Evolutionary conservation across 2,888 invertebrate genomes (phyloP).

Genomic region (Tiliacea aurago): DNA sequence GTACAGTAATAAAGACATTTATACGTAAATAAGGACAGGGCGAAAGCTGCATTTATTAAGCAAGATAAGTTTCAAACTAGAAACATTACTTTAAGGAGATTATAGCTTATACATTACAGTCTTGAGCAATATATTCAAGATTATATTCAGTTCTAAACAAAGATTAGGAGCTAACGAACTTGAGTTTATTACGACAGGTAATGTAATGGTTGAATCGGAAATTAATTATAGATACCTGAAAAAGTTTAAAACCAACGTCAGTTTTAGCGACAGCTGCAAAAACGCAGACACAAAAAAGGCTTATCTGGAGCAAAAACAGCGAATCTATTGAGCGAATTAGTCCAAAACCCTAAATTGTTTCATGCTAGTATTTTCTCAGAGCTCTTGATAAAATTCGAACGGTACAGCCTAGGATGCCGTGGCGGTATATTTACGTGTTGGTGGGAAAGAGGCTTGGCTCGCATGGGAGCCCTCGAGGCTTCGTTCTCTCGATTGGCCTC

Average conservation of each 20-base stretch:
- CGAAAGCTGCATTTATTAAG: conserved; percentile 69
- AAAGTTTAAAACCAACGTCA: conserved; percentile 18
- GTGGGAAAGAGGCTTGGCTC: conserved; percentile 82
- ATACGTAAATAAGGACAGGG: conserved; percentile 66
- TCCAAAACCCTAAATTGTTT: conserved; percentile 25
- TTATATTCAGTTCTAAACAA: conserved; percentile 53
- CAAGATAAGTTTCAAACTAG: conserved; percentile 56
- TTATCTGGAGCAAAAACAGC: conserved; percentile 23
- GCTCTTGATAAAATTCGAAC: conserved; percentile 67
- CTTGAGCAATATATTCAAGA: conserved; percentile 59
- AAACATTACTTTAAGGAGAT: conserved; percentile 60
- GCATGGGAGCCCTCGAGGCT: conserved; percentile 83
- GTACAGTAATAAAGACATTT: conserved; percentile 71
- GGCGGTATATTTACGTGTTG: conserved; percentile 73
- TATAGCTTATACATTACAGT: conserved; percentile 55
- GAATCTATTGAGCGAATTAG: conserved; percentile 3
- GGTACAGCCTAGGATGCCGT: conserved; percentile 68
- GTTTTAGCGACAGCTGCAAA: conserved; percentile 36
- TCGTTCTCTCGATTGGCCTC: conserved; percentile 82
- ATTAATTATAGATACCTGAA: conserved; percentile 42
- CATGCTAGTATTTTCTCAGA: conserved; percentile 56
- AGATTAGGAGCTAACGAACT: conserved; percentile 55
- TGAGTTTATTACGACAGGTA: conserved; percentile 47
- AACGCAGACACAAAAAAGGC: conserved; percentile 35
- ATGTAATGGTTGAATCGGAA: conserved; percentile 45